Evolutionary conservation across 2,888 invertebrate species (phyloP).

Genomic region (Epinotia bilunana): DNA sequence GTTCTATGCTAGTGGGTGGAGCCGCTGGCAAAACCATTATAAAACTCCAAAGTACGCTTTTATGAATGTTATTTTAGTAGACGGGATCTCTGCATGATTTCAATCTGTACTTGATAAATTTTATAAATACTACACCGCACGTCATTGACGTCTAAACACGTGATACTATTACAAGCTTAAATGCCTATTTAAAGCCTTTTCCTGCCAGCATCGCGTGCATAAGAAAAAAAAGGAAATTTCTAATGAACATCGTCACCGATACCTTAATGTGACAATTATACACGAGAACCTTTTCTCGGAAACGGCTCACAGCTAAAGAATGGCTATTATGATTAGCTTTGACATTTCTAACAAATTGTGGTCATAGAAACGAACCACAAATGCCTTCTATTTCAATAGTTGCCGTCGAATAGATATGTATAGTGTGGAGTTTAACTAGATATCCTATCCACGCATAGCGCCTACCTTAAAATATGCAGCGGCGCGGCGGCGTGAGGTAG

Average conservation of each 20-base stretch:
- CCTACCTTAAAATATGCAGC: background rate
- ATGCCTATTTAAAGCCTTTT: background rate
- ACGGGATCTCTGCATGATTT: no score
- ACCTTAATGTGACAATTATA: slow-evolving; percentile 43
- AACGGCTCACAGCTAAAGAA: slow-evolving; percentile 25
- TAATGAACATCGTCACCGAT: slow-evolving; percentile 41
- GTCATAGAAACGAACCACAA: background rate
- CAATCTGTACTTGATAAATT: no score
- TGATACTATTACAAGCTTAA: no score
- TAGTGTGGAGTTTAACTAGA: no score
- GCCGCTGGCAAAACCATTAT: no score
- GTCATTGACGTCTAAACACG: no score
- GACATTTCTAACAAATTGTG: slow-evolving; percentile 4
- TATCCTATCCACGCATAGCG: background rate
- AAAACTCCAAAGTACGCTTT: no score
- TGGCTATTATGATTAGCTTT: slow-evolving; percentile 11
- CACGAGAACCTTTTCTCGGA: slow-evolving; percentile 30
- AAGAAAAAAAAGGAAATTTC: slow-evolving; percentile 28
- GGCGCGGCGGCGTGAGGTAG: background rate
- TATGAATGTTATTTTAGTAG: no score
- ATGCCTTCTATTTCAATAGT: background rate
- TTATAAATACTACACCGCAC: no score
- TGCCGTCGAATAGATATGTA: no score
- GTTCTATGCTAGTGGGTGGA: no score
- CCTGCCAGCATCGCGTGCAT: slow-evolving; percentile 27